Conservation (phyloP, 2,113 vertebrate genomes). For the Lycaon pictus region DNA sequence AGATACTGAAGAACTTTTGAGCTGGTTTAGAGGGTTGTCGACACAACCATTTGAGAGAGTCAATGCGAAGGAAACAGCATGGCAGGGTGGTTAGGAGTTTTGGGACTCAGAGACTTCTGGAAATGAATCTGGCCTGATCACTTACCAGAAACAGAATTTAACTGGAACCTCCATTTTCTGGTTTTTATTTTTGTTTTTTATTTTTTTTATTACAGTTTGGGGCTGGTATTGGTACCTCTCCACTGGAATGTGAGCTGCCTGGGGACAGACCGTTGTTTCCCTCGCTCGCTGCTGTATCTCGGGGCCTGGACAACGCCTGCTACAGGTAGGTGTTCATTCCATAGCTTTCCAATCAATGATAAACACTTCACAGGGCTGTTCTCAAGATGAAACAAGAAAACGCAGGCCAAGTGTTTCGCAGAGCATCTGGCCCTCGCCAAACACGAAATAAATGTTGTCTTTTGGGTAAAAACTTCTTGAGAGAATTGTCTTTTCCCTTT, state of each 20-base stretch:
- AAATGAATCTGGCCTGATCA: background rate
- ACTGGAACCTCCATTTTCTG: background rate
- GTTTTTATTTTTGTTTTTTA: background rate
- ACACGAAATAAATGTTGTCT: background rate
- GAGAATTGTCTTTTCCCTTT: background rate
- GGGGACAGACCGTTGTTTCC: background rate
- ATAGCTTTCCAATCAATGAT: background rate
- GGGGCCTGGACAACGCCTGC: background rate
- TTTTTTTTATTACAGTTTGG: background rate
- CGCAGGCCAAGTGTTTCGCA: background rate
- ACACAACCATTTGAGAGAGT: background rate
- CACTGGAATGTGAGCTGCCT: background rate
- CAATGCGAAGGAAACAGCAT: background rate
- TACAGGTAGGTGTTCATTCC: background rate
- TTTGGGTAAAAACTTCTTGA: background rate
- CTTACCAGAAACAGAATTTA: background rate
- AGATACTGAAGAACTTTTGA: background rate
- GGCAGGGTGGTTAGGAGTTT: background rate
- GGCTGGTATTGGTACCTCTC: too few species aligned
- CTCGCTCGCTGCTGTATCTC: background rate
- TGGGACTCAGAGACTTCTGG: background rate
- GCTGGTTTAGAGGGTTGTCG: background rate
- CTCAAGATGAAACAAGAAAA: slow-evolving; percentile 37
- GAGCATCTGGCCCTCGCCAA: background rate
- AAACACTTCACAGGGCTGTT: background rate